Evolutionary conservation across 2,797 vertebrate genomes (phyloP), one percentile per base, ranked within the genome.

Genomic region (Dermochelys coriacea): DNA sequence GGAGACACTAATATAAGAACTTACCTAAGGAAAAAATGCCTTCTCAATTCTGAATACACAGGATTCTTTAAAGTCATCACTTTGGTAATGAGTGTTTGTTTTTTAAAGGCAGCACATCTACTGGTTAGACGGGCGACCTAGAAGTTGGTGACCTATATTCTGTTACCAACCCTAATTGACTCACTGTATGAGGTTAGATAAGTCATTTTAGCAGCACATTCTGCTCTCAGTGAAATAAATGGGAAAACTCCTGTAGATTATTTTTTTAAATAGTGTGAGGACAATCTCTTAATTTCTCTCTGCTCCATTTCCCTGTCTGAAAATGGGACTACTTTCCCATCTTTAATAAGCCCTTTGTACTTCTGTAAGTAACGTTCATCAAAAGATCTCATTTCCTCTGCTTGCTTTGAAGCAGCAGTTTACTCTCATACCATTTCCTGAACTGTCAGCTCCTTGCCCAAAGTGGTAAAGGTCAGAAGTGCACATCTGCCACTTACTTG

Each of bases 401-500:
- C 93, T 86, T 94, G 93, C 95, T 90, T 78, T 96, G 93, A 86
- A 92, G 80, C 87, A 90, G 83, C 94, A 94, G 79, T 23, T 51
- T 37, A 12, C 47, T 3, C 37, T 41, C 4, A 41, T 41, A 41
- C 47, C 21, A 29, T 19, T 79, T n/a, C 47, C 50, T 23, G 0
- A 1, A 0, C 77, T 93, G 83, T 87, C 94, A 82, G 78, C 77
- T 93, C 87, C 91, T 91, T 91, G 91, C 91, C 96, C 94, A 94
- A 79, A 97, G 95, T 95, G 89, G 78, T 52, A 85, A 87, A 54
- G 82, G 88, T 92, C 90, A 95, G 90, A 77, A n/a, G 1, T 9
- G 87, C 84, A 91, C 93, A 68, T 80, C 93, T 94, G 84, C 93
- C 78, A 2, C 91, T 96, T 95, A 81, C 95, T 96, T 94, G 88